Conservation (phyloP, 2,888 invertebrate genomes). For the Hemithea aestivaria region DNA sequence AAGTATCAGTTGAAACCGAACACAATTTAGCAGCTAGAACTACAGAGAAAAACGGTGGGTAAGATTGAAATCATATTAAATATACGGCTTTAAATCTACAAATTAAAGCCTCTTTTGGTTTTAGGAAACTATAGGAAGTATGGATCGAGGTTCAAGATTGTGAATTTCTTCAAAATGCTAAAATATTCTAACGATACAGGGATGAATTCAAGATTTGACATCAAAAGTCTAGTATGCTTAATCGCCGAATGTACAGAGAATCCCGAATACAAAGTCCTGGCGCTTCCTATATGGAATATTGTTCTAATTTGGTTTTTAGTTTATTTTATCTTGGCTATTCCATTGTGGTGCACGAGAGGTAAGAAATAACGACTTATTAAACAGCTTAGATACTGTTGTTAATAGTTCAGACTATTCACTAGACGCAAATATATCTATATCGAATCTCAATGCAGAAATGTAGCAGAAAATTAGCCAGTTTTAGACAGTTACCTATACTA, state of each 20-base stretch:
- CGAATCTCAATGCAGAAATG: no score
- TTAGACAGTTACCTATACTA: no score
- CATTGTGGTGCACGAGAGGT: constrained; percentile 64
- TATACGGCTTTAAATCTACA: no score
- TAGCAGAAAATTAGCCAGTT: no score
- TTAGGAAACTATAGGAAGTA: background rate
- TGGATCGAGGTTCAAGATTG: no score
- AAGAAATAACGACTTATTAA: constrained; percentile 5
- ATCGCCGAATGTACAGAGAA: constrained; percentile 28
- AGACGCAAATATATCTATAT: no score
- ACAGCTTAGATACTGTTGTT: no score
- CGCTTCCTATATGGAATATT: constrained; percentile 37
- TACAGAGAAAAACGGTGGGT: no score
- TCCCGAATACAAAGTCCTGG: constrained; percentile 22
- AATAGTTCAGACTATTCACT: no score
- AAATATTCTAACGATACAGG: constrained; percentile 27
- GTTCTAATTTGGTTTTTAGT: constrained; percentile 47
- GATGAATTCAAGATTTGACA: constrained; percentile 61
- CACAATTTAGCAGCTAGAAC: no score
- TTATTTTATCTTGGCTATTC: constrained; percentile 51
- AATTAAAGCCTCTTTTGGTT: background rate
- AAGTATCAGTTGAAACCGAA: no score
- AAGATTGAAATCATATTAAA: no score
- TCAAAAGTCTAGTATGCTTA: constrained; percentile 34
- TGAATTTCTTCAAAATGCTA: background rate